Evolutionary conservation across 2,888 invertebrate species (phyloP).

Genomic region (Thera obeliscata): DNA sequence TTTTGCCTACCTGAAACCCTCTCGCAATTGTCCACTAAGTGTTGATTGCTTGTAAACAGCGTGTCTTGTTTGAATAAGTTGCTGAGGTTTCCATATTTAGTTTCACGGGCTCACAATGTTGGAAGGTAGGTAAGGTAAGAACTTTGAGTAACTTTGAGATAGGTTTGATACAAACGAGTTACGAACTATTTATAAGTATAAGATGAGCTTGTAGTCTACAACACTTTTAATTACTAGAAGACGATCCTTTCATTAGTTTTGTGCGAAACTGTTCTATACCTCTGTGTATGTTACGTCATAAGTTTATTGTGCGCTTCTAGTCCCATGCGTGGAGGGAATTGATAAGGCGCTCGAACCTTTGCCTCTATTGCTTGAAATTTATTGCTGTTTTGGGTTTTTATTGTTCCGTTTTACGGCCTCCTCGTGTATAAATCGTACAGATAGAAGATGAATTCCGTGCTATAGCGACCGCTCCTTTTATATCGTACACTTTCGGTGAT

Average conservation of each 20-base stretch:
- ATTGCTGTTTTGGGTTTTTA: conserved; percentile 86
- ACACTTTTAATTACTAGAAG: conserved; percentile 7
- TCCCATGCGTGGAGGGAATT: conserved; percentile 80
- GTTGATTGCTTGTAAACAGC: conserved; percentile 82
- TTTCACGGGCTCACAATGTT: conserved; percentile 6
- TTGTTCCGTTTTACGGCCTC: conserved; percentile 85
- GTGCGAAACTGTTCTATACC: conserved; percentile 35
- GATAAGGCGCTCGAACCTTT: conserved; percentile 84
- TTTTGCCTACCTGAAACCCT: conserved; percentile 79
- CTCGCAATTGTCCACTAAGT: conserved; percentile 78
- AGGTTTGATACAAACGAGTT: neutral
- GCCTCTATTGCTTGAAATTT: conserved; percentile 85
- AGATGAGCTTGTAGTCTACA: conserved; percentile 3
- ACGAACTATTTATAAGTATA: neutral
- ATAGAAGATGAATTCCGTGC: conserved; percentile 82
- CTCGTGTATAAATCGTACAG: conserved; percentile 82
- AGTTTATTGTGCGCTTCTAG: conserved; percentile 78
- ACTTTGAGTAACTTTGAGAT: neutral
- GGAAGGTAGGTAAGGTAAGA: neutral
- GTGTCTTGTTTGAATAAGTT: conserved; percentile 63
- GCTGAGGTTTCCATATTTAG: conserved; percentile 28
- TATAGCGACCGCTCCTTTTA: conserved; percentile 76
- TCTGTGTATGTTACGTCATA: conserved; percentile 70
- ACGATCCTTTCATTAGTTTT: conserved; percentile 17
- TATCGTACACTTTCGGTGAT: conserved; percentile 65